A percentile compares a stretch with the other conserved stretches of the same genome.
phyloP scores from a whole-genome alignment of 2,888 invertebrate genomes.

The Baccha elongata region DNA sequence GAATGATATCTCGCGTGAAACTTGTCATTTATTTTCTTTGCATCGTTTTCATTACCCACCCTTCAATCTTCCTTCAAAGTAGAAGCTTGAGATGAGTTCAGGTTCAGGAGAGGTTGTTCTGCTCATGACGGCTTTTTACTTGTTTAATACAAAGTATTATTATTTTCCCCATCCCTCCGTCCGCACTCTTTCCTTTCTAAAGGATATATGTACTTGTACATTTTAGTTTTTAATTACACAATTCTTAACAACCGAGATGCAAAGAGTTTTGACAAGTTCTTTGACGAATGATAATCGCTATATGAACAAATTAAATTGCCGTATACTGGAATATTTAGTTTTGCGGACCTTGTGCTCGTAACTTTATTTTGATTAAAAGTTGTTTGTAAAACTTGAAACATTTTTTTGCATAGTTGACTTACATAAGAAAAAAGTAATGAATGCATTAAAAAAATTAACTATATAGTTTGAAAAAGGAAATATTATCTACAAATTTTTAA shows the following conservation, averaged over 20 bases:
- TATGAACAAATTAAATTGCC: slow-evolving; percentile 6
- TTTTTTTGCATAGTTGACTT: no score
- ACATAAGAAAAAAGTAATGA: no score
- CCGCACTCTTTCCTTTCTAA: not conserved
- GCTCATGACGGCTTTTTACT: slow-evolving; percentile 6
- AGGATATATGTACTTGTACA: no score
- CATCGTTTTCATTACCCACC: slow-evolving; percentile 41
- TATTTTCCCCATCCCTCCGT: not conserved
- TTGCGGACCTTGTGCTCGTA: no score
- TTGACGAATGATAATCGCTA: slow-evolving; percentile 5
- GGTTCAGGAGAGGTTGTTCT: slow-evolving; percentile 2
- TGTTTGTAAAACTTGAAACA: no score
- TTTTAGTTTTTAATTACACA: slow-evolving; percentile 34
- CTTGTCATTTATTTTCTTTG: slow-evolving; percentile 57
- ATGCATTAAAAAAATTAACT: no score
- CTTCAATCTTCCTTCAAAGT: slow-evolving; percentile 28
- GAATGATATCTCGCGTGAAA: slow-evolving; percentile 59
- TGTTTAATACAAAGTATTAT: not conserved
- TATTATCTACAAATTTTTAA: no score
- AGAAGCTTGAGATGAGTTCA: not conserved
- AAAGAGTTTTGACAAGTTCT: slow-evolving; percentile 16
- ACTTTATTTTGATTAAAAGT: no score
- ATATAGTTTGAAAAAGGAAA: no score
- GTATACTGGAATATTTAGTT: not conserved
- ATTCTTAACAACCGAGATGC: slow-evolving; percentile 1